These are phyloP conservation scores for Melinaea marsaeus DNA, from an alignment of 2,888 invertebrate species.

Conservation along the genomic window DNA sequence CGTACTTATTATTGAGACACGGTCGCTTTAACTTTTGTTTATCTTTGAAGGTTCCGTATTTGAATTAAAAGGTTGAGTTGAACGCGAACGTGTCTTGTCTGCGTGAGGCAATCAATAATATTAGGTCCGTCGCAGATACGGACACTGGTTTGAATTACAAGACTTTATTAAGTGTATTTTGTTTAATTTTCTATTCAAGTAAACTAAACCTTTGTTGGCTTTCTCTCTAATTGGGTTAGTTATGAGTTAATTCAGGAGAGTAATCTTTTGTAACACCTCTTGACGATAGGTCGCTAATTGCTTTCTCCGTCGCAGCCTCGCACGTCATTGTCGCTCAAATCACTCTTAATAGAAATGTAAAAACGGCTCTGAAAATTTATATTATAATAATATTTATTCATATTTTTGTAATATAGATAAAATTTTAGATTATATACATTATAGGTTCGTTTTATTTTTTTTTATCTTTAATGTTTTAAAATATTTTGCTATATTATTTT, in stretches of 20 bases:
- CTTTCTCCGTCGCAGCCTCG: conserved; percentile 64
- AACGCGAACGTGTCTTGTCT: conserved; percentile 4
- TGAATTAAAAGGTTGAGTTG: not conserved
- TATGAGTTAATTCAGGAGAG: conserved; percentile 66
- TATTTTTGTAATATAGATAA: no score
- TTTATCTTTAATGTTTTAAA: no score
- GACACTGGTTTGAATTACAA: not conserved
- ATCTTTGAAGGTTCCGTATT: conserved; percentile 1
- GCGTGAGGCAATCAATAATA: conserved; percentile 5
- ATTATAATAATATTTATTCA: no score
- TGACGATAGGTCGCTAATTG: conserved; percentile 65
- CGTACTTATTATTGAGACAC: conserved; percentile 21
- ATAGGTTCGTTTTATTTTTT: no score
- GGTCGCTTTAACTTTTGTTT: not conserved
- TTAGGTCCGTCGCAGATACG: not conserved
- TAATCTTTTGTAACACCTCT: conserved; percentile 71
- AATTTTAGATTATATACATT: no score
- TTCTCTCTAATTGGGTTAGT: conserved; percentile 73
- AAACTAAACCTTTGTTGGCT: conserved; percentile 56
- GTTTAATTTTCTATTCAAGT: conserved; percentile 9
- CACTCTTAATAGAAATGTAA: no score
- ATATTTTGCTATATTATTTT: no score
- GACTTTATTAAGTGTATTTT: no score
- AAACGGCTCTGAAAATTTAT: no score
- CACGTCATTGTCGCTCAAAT: conserved; percentile 45